These are phyloP conservation scores for Ictalurus furcatus DNA, from an alignment of 2,113 vertebrate species.

Conservation along the genomic window DNA sequence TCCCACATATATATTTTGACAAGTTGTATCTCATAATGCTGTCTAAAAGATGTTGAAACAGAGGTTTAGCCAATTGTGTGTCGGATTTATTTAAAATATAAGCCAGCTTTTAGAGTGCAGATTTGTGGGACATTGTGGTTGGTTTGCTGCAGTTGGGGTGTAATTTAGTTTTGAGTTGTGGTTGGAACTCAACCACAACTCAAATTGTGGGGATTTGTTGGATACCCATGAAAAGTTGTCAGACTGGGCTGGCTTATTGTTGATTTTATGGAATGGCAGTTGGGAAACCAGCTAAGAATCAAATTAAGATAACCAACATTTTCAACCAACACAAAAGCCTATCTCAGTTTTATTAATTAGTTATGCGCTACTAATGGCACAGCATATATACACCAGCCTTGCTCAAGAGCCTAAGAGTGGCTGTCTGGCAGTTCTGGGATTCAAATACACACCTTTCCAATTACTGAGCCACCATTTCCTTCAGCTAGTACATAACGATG, in stretches of 20 bases:
- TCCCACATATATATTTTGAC: conserved; percentile 16
- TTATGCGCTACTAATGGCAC: background rate
- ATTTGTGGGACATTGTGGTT: conserved; percentile 28
- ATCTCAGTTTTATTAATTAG: background rate
- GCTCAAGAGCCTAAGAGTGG: background rate
- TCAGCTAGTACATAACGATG: background rate
- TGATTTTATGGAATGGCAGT: conserved; percentile 25
- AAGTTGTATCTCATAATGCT: conserved; percentile 30
- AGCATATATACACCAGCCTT: background rate
- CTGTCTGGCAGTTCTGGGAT: background rate
- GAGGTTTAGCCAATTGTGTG: background rate
- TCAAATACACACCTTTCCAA: background rate
- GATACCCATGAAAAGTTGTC: background rate
- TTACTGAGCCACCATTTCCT: background rate
- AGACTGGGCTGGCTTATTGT: background rate
- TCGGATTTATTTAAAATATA: conserved; percentile 27
- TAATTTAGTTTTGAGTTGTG: conserved; percentile 21
- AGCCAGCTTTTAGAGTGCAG: background rate
- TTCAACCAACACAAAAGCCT: background rate
- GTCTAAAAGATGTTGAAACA: conserved; percentile 36
- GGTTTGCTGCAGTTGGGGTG: background rate
- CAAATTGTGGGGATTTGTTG: conserved; percentile 22
- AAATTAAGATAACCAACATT: background rate
- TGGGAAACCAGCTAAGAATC: background rate
- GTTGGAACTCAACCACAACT: background rate